A percentile compares a stretch with the other conserved stretches of the same genome.
phyloP scores from a whole-genome alignment of 2,888 invertebrate genomes.

The Agonum fuliginosum region DNA sequence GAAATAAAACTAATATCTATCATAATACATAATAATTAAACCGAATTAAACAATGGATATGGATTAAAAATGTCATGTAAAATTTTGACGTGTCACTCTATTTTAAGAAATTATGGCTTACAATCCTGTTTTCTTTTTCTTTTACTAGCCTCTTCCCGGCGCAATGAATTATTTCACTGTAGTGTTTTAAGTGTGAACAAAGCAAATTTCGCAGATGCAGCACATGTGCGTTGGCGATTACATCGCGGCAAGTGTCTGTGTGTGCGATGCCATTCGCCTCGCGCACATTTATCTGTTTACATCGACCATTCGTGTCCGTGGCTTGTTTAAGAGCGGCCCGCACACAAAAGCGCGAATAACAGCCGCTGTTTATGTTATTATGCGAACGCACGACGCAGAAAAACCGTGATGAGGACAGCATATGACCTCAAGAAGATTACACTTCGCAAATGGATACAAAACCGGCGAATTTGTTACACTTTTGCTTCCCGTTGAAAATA shows the following conservation, averaged over 20 bases:
- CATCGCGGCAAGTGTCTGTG: conserved; percentile 32
- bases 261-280: conserved; percentile 20
- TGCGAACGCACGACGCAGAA: conserved; percentile 6
- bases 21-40: no score
- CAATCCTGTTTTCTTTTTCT: no score
- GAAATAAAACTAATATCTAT: no score
- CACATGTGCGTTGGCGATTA: conserved; percentile 37
- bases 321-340: conserved; percentile 28
- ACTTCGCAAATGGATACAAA: background rate
- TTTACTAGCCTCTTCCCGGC: no score
- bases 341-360: conserved; percentile 41
- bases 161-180: background rate
- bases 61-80: no score
- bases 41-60: no score
- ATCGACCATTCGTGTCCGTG: conserved; percentile 34
- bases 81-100: no score
- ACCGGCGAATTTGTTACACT: no score
- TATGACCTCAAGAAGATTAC: background rate
- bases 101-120: no score
- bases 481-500: no score
- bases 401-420: conserved; percentile 4
- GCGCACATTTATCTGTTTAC: conserved; percentile 38
- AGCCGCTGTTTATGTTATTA: conserved; percentile 27
- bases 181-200: background rate
- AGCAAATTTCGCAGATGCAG: conserved; percentile 17